Evolutionary conservation across 2,797 vertebrate genomes (phyloP).

Genomic region (Darevskia nairensis): DNA sequence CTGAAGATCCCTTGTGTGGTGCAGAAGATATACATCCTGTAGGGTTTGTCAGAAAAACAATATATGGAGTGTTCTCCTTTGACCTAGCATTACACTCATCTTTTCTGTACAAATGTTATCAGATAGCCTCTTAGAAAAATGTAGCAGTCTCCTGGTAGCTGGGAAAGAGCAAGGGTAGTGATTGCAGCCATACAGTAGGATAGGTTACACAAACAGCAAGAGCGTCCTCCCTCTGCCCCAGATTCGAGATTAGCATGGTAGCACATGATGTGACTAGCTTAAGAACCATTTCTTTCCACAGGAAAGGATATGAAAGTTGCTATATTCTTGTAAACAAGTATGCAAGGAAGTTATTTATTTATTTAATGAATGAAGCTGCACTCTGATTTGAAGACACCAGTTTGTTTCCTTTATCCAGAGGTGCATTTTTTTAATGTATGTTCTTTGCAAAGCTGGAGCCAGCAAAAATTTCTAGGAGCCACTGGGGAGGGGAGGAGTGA

Average conservation of each 20-base stretch:
- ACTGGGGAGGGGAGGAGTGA: not conserved
- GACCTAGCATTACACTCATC: not conserved
- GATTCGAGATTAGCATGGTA: slow-evolving; percentile 19
- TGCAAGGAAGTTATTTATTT: not conserved
- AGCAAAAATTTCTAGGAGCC: not conserved
- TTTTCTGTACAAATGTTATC: slow-evolving; percentile 28
- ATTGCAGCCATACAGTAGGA: slow-evolving; percentile 14
- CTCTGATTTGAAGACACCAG: not conserved
- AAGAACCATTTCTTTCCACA: not conserved
- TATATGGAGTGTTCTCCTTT: slow-evolving; percentile 26
- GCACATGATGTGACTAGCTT: not conserved
- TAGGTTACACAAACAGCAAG: slow-evolving; percentile 21
- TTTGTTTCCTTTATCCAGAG: not conserved
- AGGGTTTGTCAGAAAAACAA: not conserved
- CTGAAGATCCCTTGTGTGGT: not conserved
- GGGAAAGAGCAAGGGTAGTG: slow-evolving; percentile 18
- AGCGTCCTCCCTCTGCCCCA: not conserved
- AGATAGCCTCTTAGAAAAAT: slow-evolving; percentile 23
- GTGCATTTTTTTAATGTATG: not conserved
- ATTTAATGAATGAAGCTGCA: too few relatives aligned
- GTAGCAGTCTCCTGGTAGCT: slow-evolving; percentile 7
- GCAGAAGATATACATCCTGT: not conserved
- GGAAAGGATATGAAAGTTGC: not conserved
- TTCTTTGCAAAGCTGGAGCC: not conserved
- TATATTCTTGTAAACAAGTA: not conserved